Evolutionary conservation across 2,113 vertebrate species (phyloP), one percentile per base, ranked within the genome.

Genomic region (Cavia porcellus): DNA sequence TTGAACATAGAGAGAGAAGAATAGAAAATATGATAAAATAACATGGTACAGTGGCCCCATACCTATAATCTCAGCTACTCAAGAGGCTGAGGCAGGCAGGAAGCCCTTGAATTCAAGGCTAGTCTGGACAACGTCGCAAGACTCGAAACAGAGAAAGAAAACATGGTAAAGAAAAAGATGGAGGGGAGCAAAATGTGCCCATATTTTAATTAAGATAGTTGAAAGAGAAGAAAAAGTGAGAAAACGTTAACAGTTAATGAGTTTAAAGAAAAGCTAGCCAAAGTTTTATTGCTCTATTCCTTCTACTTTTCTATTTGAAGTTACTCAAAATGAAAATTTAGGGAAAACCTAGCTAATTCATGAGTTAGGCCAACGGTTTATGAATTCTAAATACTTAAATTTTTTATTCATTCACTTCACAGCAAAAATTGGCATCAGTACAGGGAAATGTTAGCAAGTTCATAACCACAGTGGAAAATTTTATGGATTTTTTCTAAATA

Each of bases 251-350:
- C 30, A 89, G 14, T 15, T 55, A 55, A 80, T 90, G 32, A 72
- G 91, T 50, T 85, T 91, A 81, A 38, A 55, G 38, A 28, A 93
- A 95, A 22, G 55, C 8, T 64, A 88, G 13, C 4, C 15, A 42
- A 61, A 30, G 35, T 90, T 86, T 77, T 52, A n/a, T 88, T 83
- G 35, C 30, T 59, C 19, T 70, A 47, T 61, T 79, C 28, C 55
- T 77, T 62, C 14, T 75, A 42, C 3, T 50, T 83, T 64, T 94
- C 35, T 75, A 86, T 55, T 93, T 86, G 45, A 77, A 94, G 57
- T 30, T 62, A 62, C 80, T 95, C 32, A 79, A 90, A 80, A 50
- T 83, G 62, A 80, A 86, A 83, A 83, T 42, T 77, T 47, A n/a
- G 42, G 42, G n/a, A 20, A 86, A 92, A 83, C 5, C 2, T 24